Percentiles rank a stretch among this genome's conserved stretches.
Evolutionary conservation across 2,797 vertebrate genomes (phyloP).

Genomic region (Myotis vivesi): DNA sequence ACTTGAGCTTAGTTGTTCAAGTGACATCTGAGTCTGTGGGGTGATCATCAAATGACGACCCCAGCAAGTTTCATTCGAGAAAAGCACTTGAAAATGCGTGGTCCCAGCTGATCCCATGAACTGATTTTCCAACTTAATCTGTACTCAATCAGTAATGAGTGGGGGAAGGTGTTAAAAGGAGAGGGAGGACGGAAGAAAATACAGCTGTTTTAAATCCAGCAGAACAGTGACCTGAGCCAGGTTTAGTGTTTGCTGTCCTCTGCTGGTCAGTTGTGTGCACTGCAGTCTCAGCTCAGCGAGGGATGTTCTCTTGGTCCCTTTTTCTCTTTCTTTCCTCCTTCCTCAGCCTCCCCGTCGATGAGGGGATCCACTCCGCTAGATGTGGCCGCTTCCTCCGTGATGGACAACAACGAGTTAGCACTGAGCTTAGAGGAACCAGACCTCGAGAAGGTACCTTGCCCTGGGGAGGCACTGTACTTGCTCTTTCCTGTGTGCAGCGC

Average conservation of each 20-base stretch:
- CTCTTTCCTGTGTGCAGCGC: background rate
- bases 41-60: background rate
- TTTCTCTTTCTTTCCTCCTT: background rate
- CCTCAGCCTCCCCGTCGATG: conserved; percentile 95
- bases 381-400: conserved; percentile 97
- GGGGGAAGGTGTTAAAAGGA: too few relatives aligned
- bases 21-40: background rate
- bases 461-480: background rate
- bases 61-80: background rate
- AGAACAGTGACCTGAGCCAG: fast-evolving
- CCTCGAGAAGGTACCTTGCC: conserved; percentile 92
- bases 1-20: background rate
- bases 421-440: conserved; percentile 96
- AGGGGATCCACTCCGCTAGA: conserved; percentile 97
- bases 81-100: background rate
- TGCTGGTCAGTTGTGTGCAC: conserved; percentile 31
- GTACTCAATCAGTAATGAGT: background rate
- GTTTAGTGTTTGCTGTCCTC: conserved; percentile 80
- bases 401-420: conserved; percentile 99
- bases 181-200: background rate
- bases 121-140: background rate
- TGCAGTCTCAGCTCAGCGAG: background rate
- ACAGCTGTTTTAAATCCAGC: background rate
- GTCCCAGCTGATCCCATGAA: background rate
- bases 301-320: background rate